Base-by-base conservation (phyloP, 1,140 invertebrate species). In the Solenopsis invicta region DNA sequence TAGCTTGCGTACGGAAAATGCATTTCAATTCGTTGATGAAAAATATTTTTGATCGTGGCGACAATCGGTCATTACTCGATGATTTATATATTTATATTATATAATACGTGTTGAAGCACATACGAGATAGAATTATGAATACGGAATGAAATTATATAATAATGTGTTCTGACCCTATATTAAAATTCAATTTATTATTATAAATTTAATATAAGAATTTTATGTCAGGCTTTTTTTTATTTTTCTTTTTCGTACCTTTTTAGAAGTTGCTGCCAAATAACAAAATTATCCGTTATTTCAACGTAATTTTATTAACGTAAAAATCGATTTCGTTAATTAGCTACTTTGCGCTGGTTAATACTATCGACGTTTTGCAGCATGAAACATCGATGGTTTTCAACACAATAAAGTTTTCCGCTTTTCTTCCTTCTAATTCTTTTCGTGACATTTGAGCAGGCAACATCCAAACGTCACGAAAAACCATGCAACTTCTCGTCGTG, bases 1-100 rank as follows among this genome's bases (percentile, higher is more conserved):
- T 78, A 54, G 37, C 16, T 41, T 29, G 48, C 45, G 71, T 41
- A 88, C 67, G 71, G 72, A 84, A 80, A 89, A 80, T 78, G 75
- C 54, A n/a, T 88, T 85, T 75, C 72, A 66, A 72, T 74, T 59
- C 67, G 12, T 34, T 52, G 62, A 48, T 81, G 74, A 85, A 72
- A 82, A 85, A 52, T 67, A 50, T 48, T 48, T 48, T 75, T 37
- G 56, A 61, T 85, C 48, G 21, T 74, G 45, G 45, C 18, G 45
- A 54, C 61, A 74, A 71, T 72, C 34, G 6, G 29, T 76, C 56
- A 76, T 76, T 59, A 75, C n/a, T 18, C 24, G 18, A 76, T 29
- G 10, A 54, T 64, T 62, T 69, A n/a, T 78, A 34, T 9, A 18
- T 18, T 29, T 29, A 29, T 29, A 29, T 29, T 29, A 29, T 29